Evolutionary conservation across 1,140 invertebrate species (phyloP).

Genomic region (Drosophila pallidifrons): DNA sequence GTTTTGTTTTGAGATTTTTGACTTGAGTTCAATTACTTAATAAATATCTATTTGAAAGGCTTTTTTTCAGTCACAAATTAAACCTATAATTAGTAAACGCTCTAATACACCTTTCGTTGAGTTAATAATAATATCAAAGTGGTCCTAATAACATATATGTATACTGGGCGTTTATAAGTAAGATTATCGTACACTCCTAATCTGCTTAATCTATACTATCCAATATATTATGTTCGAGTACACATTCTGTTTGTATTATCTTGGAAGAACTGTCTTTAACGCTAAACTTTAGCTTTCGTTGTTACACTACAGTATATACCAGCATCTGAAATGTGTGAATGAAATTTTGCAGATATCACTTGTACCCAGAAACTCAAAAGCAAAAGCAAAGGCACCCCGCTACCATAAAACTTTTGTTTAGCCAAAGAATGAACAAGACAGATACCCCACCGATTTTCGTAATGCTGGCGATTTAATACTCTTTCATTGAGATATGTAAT

Average conservation of each 20-base stretch:
- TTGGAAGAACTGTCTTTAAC: slow-evolving; percentile 25
- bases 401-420: slow-evolving; percentile 13
- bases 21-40: too few relatives aligned
- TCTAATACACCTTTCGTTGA: too few relatives aligned
- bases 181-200: neutral
- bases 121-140: too few relatives aligned
- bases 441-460: neutral
- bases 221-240: neutral
- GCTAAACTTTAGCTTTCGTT: slow-evolving; percentile 9
- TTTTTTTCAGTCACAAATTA: too few relatives aligned
- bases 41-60: too few relatives aligned
- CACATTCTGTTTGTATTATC: slow-evolving; percentile 29
- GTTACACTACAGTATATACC: slow-evolving; percentile 1
- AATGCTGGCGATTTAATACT: neutral
- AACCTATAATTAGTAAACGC: too few relatives aligned
- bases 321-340: slow-evolving; percentile 53
- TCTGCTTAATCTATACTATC: neutral
- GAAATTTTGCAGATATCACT: slow-evolving; percentile 68
- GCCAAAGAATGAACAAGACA: slow-evolving; percentile 11
- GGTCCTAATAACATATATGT: too few relatives aligned
- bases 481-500: neutral
- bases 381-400: neutral
- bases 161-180: too few relatives aligned
- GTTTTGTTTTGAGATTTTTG: too few relatives aligned
- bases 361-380: neutral